Base-by-base conservation (phyloP, 2,113 vertebrate genomes). In the Martes martes region DNA sequence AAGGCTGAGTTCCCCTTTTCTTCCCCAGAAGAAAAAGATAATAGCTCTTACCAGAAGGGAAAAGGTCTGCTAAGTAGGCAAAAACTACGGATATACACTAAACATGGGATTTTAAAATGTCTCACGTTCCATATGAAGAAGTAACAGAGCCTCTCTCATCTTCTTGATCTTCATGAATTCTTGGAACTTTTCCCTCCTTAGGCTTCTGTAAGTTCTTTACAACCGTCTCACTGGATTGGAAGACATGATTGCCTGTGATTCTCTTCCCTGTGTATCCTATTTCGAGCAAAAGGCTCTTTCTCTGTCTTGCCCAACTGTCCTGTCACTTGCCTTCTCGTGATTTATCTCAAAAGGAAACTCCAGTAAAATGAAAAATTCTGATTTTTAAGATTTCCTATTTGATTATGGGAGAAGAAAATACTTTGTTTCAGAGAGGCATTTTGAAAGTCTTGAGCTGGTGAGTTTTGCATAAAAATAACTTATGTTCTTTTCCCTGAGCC, bases 401-500 rank as follows among this genome's bases (percentile, higher is more conserved):
- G 95, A 74, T 87, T 91, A 63, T 45, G 2, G 92, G 85, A 85
- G 42, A 94, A 42, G 86, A 97, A 78, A 96, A 91, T 13, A 13
- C 78, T 90, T 24, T 93, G 23, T 45, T 96, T 93, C 59, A 86
- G 81, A 92, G 55, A 82, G 39, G 28, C 19, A 39, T 96, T 87
- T 84, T 73, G 59, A 81, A 97, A 85, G 0, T 0, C 63, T 84
- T 96, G 52, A 97, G 73, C 82, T 95, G 39, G 55, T 5, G 28
- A 97, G 93, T 97, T 96, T 93, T 97, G 90, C 94, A 92, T 97
- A 96, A 96, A 96, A 98, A 95, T 47, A 96, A 93, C 14, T 96
- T 94, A 96, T 94, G 97, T 94, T 87, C 97, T 96, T 93, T 71
- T 96, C 95, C 94, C 97, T 94, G 90, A 95, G 76, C 96, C 98